These are phyloP conservation scores for Tineola bisselliella DNA, from an alignment of 2,888 invertebrate species.

Conservation along the genomic window DNA sequence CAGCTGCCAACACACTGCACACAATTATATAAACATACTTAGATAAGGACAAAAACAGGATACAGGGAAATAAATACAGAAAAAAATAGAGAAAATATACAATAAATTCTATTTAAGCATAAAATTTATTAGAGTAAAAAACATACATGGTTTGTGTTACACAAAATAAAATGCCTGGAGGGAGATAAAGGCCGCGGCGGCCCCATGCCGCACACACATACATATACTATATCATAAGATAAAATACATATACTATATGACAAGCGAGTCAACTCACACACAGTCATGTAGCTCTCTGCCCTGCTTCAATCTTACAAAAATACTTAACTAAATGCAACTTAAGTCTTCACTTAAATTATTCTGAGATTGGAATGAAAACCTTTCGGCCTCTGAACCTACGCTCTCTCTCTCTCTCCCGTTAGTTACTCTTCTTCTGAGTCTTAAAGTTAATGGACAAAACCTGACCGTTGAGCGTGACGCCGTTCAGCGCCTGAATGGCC, in stretches of 20 bases:
- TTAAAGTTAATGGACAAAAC: constrained; percentile 68
- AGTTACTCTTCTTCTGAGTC: constrained; percentile 56
- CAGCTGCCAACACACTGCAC: constrained; percentile 37
- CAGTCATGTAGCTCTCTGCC: constrained; percentile 65
- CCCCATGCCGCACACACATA: constrained; percentile 27
- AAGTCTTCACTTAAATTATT: constrained; percentile 66
- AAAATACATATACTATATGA: constrained; percentile 59
- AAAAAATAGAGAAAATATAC: constrained; percentile 65
- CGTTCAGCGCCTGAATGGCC: constrained; percentile 65
- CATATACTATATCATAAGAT: constrained; percentile 60
- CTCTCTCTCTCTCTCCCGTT: background rate
- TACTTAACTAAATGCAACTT: constrained; percentile 67
- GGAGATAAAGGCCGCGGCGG: constrained; percentile 23
- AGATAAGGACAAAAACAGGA: constrained; percentile 38
- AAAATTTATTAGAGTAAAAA: constrained; percentile 67
- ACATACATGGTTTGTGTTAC: constrained; percentile 65
- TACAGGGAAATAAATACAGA: constrained; percentile 44
- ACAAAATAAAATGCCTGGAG: constrained; percentile 67
- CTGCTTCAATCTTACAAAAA: constrained; percentile 64
- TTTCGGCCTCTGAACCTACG: constrained; percentile 34
- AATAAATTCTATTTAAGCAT: constrained; percentile 66
- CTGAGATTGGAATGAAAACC: constrained; percentile 65
- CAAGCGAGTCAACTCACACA: constrained; percentile 62
- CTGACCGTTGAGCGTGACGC: constrained; percentile 66
- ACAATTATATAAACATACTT: constrained; percentile 36